Conservation (phyloP, 2,113 vertebrate species). For the Perca schrenkii region DNA sequence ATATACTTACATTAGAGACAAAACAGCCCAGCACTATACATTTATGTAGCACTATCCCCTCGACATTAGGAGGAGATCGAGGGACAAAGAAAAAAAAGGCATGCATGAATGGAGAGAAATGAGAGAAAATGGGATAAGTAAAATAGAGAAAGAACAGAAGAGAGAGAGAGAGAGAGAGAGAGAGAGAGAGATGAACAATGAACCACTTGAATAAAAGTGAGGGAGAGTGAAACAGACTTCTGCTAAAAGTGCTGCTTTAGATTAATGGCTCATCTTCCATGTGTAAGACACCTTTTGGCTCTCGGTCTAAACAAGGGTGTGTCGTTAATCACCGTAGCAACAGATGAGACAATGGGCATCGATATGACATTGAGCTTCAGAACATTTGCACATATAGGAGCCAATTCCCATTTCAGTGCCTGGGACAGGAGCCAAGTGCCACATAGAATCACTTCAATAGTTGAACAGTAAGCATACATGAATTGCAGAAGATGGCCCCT, state of each 20-base stretch:
- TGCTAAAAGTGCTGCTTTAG: constrained; percentile 55
- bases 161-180: constrained; percentile 7
- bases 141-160: background rate
- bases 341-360: constrained; percentile 60
- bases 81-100: background rate
- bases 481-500: background rate
- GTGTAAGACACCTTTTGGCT: constrained; percentile 49
- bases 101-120: background rate
- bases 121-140: constrained; percentile 1
- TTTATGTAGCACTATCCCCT: constrained; percentile 11
- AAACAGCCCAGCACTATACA: constrained; percentile 10
- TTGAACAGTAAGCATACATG: constrained; percentile 14
- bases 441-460: constrained; percentile 19
- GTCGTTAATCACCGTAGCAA: constrained; percentile 59
- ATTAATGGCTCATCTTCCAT: constrained; percentile 61
- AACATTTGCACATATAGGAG: constrained; percentile 36
- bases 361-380: constrained; percentile 56
- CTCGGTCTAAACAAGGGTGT: background rate
- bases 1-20: constrained; percentile 28
- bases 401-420: constrained; percentile 22
- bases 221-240: constrained; percentile 25
- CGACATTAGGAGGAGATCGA: background rate
- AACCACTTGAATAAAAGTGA: constrained; percentile 14
- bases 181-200: constrained; percentile 29
- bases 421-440: constrained; percentile 43